Evolutionary conservation across 2,888 invertebrate genomes (phyloP).

Genomic region (Bombyx huttoni): DNA sequence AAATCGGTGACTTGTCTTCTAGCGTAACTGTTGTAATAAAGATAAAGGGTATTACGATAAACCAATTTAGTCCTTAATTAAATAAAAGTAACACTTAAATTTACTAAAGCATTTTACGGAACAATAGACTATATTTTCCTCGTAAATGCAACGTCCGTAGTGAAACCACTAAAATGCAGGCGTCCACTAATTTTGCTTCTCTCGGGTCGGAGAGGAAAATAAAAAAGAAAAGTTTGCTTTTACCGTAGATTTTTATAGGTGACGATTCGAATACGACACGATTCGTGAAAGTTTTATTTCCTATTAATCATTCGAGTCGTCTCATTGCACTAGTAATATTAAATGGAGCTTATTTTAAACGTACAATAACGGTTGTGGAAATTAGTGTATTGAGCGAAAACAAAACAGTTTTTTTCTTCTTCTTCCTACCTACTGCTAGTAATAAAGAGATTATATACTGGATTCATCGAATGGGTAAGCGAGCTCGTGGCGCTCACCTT

Average conservation of each 20-base stretch:
- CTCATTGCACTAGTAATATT: too few species aligned
- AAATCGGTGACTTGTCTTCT: background rate
- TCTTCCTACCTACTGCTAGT: too few species aligned
- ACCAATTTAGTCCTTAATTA: background rate
- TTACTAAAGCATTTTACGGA: background rate
- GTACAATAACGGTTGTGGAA: too few species aligned
- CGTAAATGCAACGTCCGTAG: conserved; percentile 4
- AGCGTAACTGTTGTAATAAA: background rate
- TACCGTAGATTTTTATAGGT: conserved; percentile 20
- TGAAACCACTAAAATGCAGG: conserved; percentile 17
- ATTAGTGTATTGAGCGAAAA: too few species aligned
- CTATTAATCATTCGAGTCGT: too few species aligned
- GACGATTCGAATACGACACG: conserved; percentile 6
- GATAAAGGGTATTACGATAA: background rate
- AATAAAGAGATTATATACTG: too few species aligned
- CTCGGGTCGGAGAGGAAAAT: conserved; percentile 20
- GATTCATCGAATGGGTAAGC: too few species aligned
- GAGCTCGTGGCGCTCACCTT: too few species aligned
- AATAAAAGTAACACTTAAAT: background rate
- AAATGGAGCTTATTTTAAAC: too few species aligned
- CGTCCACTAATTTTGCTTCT: conserved; percentile 24
- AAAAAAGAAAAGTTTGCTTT: conserved; percentile 28
- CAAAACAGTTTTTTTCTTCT: too few species aligned
- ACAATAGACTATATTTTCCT: background rate
- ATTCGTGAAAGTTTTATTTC: background rate